Conservation (phyloP, 2,888 invertebrate species). For the Spodoptera littoralis region DNA sequence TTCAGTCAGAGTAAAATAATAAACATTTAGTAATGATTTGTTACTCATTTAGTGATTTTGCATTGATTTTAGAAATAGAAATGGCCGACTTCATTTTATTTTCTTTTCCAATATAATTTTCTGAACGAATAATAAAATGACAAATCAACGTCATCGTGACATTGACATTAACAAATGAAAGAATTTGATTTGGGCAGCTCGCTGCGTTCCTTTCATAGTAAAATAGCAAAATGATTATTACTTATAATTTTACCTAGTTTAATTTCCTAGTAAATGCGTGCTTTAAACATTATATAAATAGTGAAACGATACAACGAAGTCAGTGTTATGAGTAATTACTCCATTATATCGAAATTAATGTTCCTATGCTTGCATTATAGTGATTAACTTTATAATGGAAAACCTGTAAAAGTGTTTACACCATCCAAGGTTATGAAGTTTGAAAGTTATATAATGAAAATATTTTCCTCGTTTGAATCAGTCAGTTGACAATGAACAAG, state of each 20-base stretch:
- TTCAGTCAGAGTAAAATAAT: no score
- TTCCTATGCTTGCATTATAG: slow-evolving; percentile 5
- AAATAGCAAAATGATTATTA: background rate
- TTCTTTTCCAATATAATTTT: background rate
- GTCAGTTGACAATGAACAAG: slow-evolving; percentile 66
- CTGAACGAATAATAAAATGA: slow-evolving; percentile 8
- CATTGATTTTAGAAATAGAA: no score
- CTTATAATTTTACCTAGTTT: no score
- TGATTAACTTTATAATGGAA: slow-evolving; percentile 24
- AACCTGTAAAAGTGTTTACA: slow-evolving; percentile 42
- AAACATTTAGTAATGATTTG: no score
- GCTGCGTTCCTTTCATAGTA: slow-evolving; percentile 12
- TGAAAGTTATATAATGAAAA: slow-evolving; percentile 69
- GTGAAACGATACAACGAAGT: slow-evolving; percentile 1
- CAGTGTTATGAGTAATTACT: slow-evolving; percentile 1
- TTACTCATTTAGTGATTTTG: no score
- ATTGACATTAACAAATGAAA: slow-evolving; percentile 11
- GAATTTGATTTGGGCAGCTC: background rate
- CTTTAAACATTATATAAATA: background rate
- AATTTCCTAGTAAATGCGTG: background rate
- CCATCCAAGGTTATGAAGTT: slow-evolving; percentile 58
- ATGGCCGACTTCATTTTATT: no score
- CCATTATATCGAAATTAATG: slow-evolving; percentile 10
- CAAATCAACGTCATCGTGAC: background rate
- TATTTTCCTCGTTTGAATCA: slow-evolving; percentile 53